Evolutionary conservation across 2,888 invertebrate species (phyloP), one percentile per base, ranked within the genome.

Genomic region (Dione juno): DNA sequence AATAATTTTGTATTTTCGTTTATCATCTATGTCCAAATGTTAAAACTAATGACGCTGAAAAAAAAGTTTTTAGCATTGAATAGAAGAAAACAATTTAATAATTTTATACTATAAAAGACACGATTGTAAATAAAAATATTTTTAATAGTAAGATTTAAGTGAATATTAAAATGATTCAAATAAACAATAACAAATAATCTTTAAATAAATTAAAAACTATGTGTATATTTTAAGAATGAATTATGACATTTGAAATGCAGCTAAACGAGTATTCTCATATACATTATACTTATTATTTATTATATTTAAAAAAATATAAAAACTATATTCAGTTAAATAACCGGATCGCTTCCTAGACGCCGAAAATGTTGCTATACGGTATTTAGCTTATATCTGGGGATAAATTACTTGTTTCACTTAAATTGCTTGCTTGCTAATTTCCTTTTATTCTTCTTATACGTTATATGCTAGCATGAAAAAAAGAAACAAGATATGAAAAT

Each of bases 171-270:
- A 50, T 11, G 16, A 16, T 10, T 16, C 1, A 37, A 40, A 37
- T 54, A 37, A 16, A 37, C 6, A 48, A 48, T 28, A 28, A 28
- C n/a, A n/a, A n/a, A n/a, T n/a, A n/a, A n/a, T n/a, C n/a, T n/a
- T n/a, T n/a, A n/a, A n/a, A n/a, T n/a, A n/a, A n/a, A n/a, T n/a
- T n/a, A n/a, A n/a, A n/a, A n/a, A n/a, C n/a, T n/a, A n/a, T n/a
- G n/a, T n/a, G 37, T 37, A 57, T 37, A 57, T 57, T 57, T 37
- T 57, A 40, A 40, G 2, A 13, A 11, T 57, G 37, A 57, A 57
- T 37, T 57, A 14, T 16, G 57, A 57, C 57, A 57, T 57, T 57
- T 57, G 10, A 40, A 57, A 16, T 37, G 37, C 16, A 16, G 37
- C 16, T 40, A 11, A 57, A 37, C 57, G 16, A 16, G 37, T 57